Conservation (phyloP, 1,140 invertebrate genomes). For the Drosophila lini region DNA sequence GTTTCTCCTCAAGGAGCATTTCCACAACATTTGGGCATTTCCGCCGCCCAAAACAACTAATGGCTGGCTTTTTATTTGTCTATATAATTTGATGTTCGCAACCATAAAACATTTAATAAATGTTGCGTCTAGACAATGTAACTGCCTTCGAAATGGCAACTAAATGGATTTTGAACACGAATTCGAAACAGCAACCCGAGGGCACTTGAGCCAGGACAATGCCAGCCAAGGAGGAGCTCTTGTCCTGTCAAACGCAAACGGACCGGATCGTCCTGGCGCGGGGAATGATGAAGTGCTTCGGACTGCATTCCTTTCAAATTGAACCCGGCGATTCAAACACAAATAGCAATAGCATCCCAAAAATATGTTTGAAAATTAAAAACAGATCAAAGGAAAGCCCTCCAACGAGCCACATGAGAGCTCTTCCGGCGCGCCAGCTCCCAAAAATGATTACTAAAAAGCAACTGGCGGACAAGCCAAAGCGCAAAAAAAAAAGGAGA, state of each 20-base stretch:
- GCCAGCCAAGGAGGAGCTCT: conserved; percentile 63
- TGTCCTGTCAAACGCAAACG: conserved; percentile 66
- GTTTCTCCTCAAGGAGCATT: conserved; percentile 26
- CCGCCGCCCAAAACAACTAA: conserved; percentile 52
- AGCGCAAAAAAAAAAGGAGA: conserved; percentile 29
- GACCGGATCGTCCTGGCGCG: conserved; percentile 17
- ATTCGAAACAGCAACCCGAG: conserved; percentile 61
- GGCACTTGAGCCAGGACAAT: conserved; percentile 66
- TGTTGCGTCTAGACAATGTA: conserved; percentile 83
- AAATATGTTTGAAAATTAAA: conserved; percentile 76
- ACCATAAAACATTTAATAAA: conserved; percentile 83
- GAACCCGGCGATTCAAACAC: conserved; percentile 60
- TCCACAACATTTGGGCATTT: conserved; percentile 48
- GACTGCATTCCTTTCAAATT: conserved; percentile 68
- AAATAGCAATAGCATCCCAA: conserved; percentile 46
- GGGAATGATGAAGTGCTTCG: conserved; percentile 71
- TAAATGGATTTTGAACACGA: conserved; percentile 82
- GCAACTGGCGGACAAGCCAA: conserved; percentile 20
- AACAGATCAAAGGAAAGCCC: conserved; percentile 77
- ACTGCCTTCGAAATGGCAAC: conserved; percentile 81
- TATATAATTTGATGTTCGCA: conserved; percentile 77
- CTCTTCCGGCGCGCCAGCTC: conserved; percentile 65
- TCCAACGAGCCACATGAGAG: conserved; percentile 66
- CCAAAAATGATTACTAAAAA: conserved; percentile 75
- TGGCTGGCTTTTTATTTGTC: conserved; percentile 74